Evolutionary conservation across 2,888 invertebrate species (phyloP).

Genomic region (Lepidochitona cinerea): DNA sequence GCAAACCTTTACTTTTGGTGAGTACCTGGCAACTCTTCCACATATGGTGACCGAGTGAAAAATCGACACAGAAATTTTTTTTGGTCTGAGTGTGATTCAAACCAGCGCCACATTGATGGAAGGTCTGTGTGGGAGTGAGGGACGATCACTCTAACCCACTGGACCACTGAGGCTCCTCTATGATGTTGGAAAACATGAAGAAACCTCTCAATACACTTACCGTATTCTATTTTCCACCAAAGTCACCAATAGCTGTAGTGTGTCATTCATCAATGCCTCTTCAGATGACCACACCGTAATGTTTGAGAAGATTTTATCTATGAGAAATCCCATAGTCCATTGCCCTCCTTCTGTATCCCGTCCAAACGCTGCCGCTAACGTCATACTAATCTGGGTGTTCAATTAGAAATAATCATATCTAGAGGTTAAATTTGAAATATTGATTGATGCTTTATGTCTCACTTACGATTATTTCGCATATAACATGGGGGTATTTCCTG

Average conservation of each 20-base stretch:
- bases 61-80: too few species aligned
- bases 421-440: not conserved
- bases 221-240: conserved; percentile 74
- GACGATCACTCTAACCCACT: too few species aligned
- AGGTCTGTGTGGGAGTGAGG: too few species aligned
- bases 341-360: conserved; percentile 78
- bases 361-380: conserved; percentile 78
- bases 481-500: too few species aligned
- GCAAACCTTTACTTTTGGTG: too few species aligned
- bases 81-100: too few species aligned
- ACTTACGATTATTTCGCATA: too few species aligned
- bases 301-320: conserved; percentile 79
- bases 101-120: too few species aligned
- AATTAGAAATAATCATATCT: not conserved
- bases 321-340: conserved; percentile 78
- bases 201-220: conserved; percentile 71
- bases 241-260: conserved; percentile 76
- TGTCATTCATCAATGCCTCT: conserved; percentile 77
- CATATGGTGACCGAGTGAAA: too few species aligned
- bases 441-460: not conserved
- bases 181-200: too few species aligned
- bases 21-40: too few species aligned
- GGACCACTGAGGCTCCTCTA: too few species aligned
- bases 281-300: conserved; percentile 78
- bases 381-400: conserved; percentile 75